Percentiles rank a stretch among this genome's conserved stretches.
Evolutionary conservation across 2,888 invertebrate genomes (phyloP).

Genomic region (Ditula angustiorana): DNA sequence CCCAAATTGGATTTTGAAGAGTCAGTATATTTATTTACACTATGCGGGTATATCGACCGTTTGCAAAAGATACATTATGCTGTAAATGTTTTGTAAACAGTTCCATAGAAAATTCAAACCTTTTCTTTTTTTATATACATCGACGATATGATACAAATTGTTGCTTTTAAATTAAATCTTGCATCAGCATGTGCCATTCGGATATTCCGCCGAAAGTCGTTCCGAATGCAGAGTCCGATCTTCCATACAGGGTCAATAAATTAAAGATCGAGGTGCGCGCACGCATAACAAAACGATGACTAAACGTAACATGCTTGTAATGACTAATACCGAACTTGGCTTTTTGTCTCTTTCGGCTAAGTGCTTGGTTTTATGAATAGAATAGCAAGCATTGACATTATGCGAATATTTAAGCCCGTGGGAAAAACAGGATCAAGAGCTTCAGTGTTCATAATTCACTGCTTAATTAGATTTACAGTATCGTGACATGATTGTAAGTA

Average conservation of each 20-base stretch:
- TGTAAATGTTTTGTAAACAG: not conserved
- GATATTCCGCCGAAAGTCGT: conserved; percentile 10
- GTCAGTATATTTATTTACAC: not conserved
- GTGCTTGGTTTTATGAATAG: conserved; percentile 10
- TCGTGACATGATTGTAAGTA: no score
- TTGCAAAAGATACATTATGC: not conserved
- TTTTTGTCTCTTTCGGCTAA: conserved; percentile 39
- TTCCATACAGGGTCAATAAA: conserved; percentile 61
- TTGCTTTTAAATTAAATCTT: not conserved
- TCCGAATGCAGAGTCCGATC: conserved; percentile 55
- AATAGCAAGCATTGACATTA: conserved; percentile 1
- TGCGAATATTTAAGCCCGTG: not conserved
- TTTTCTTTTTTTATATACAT: not conserved
- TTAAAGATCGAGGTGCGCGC: conserved; percentile 66
- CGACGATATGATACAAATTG: not conserved
- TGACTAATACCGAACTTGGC: conserved; percentile 47
- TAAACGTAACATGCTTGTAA: conserved; percentile 57
- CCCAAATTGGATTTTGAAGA: not conserved
- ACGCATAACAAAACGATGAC: conserved; percentile 78
- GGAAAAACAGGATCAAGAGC: no score
- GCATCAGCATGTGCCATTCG: conserved; percentile 12
- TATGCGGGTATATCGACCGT: not conserved
- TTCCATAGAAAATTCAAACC: not conserved
- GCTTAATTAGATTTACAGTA: no score
- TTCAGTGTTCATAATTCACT: no score